Evolutionary conservation across 2,797 vertebrate species (phyloP).

Genomic region (Yasuhikotakia modesta): DNA sequence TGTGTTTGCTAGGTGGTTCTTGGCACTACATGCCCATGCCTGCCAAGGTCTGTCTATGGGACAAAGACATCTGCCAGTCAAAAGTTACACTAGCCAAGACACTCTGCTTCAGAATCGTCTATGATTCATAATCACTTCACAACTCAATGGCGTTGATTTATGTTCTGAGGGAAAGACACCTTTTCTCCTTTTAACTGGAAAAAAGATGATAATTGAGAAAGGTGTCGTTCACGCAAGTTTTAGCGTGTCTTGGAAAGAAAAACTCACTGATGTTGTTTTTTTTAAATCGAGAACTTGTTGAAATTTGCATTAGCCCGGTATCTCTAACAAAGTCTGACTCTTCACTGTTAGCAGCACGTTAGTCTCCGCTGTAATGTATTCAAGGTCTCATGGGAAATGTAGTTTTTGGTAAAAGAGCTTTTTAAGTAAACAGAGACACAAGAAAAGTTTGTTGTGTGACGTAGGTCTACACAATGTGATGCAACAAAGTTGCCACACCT

Average conservation of each 20-base stretch:
- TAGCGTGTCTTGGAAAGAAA: too few relatives aligned
- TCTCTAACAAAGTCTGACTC: too few relatives aligned
- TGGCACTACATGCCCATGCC: neutral
- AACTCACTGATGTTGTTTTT: too few relatives aligned
- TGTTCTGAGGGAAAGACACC: too few relatives aligned
- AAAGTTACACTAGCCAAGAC: neutral
- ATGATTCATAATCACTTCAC: neutral
- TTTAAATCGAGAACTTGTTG: too few relatives aligned
- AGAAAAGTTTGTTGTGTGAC: constrained; percentile 20
- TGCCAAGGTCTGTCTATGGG: neutral
- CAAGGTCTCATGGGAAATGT: constrained; percentile 30
- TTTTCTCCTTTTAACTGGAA: too few relatives aligned
- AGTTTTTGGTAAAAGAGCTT: constrained; percentile 57
- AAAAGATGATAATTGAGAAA: too few relatives aligned
- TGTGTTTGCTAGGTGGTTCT: neutral
- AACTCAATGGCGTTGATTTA: too few relatives aligned
- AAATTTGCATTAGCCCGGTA: neutral
- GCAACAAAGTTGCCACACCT: constrained; percentile 33
- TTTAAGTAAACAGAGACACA: constrained; percentile 33
- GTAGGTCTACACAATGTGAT: constrained; percentile 47
- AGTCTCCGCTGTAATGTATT: constrained; percentile 52
- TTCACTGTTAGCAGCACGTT: neutral
- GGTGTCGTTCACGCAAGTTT: too few relatives aligned
- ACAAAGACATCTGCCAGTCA: neutral
- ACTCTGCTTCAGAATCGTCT: neutral